Evolutionary conservation across 1,140 invertebrate genomes (phyloP).

Genomic region (Agraylea sexmaculata): DNA sequence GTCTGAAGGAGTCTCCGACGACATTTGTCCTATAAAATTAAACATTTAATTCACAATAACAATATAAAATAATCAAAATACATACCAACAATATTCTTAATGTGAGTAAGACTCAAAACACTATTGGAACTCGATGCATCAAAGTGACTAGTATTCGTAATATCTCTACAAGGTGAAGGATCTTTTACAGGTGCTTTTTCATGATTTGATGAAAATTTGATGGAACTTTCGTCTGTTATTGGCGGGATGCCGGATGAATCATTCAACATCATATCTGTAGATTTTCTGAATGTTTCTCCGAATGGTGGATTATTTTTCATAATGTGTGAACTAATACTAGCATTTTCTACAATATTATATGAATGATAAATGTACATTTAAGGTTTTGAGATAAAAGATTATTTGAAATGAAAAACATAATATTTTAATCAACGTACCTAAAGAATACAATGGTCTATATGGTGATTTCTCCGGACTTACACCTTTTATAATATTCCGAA

Average conservation of each 20-base stretch:
- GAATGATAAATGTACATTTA: slow-evolving; percentile 1
- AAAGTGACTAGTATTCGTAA: slow-evolving; percentile 9
- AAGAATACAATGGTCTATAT: slow-evolving; percentile 5
- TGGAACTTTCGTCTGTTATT: slow-evolving; percentile 1
- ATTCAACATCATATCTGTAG: slow-evolving; percentile 2
- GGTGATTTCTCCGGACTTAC: slow-evolving; percentile 15
- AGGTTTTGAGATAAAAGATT: neutral
- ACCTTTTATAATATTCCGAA: slow-evolving; percentile 13
- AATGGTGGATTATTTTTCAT: neutral
- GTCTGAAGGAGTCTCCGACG: slow-evolving; percentile 14
- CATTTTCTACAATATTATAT: neutral
- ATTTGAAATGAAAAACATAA: slow-evolving; percentile 2
- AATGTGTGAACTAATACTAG: neutral
- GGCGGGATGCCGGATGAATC: slow-evolving; percentile 5
- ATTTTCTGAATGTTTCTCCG: slow-evolving; percentile 5
- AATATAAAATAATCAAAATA: slow-evolving; percentile 2
- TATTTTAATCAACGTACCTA: too few species aligned
- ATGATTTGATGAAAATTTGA: neutral
- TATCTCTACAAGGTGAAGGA: slow-evolving; percentile 7
- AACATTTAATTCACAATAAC: neutral
- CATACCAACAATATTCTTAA: slow-evolving; percentile 18
- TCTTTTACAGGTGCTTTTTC: too few species aligned
- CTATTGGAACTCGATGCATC: slow-evolving; percentile 15
- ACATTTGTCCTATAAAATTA: slow-evolving; percentile 16
- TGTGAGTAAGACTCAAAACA: slow-evolving; percentile 17